Evolutionary conservation across 2,888 invertebrate species (phyloP).

Genomic region (Aquatica leii): DNA sequence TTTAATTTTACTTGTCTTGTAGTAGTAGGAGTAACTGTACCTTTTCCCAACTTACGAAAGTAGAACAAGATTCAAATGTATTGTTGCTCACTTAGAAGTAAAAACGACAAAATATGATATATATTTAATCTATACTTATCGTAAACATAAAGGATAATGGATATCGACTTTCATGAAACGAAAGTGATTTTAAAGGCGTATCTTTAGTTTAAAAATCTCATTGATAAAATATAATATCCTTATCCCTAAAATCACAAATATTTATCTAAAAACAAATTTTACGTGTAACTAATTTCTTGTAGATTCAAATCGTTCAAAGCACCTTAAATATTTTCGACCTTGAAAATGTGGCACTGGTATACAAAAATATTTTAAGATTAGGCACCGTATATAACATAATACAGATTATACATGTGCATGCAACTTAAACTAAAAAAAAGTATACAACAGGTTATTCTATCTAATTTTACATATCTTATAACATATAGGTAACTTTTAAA

Average conservation of each 20-base stretch:
- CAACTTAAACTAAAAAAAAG: not conserved
- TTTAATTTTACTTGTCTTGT: too few relatives aligned
- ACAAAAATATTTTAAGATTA: not conserved
- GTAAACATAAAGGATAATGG: too few relatives aligned
- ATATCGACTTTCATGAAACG: too few relatives aligned
- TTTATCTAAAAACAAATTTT: slow-evolving; percentile 5
- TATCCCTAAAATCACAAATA: slow-evolving; percentile 6
- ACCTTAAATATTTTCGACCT: not conserved
- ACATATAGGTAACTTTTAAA: not conserved
- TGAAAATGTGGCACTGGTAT: slow-evolving; percentile 9
- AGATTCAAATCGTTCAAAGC: not conserved
- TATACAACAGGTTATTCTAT: slow-evolving; percentile 1
- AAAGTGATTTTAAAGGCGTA: too few relatives aligned
- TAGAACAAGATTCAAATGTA: too few relatives aligned
- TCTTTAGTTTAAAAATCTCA: too few relatives aligned
- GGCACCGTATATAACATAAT: not conserved
- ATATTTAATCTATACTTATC: too few relatives aligned
- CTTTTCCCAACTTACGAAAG: too few relatives aligned
- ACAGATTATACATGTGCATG: not conserved
- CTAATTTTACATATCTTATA: not conserved
- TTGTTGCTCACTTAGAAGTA: too few relatives aligned
- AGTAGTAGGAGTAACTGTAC: too few relatives aligned
- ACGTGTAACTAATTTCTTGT: not conserved
- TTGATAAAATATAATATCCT: too few relatives aligned
- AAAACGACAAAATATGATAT: too few relatives aligned